phyloP scores from a whole-genome alignment of 35 echinoderm and acorn worm species.

The Antedon bifida region DNA sequence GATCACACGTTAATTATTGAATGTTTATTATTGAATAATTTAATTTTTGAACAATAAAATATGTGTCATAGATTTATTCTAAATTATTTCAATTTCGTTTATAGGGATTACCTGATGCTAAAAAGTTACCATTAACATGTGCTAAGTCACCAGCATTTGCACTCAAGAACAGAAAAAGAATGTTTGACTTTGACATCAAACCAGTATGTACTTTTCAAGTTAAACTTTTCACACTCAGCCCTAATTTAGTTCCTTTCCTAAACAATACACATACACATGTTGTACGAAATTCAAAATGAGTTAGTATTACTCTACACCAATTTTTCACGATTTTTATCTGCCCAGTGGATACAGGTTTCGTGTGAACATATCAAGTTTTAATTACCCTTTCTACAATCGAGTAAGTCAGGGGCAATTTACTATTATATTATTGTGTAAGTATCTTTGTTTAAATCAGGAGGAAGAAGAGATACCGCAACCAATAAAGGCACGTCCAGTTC shows the following conservation, averaged over 20 bases:
- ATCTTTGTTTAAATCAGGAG: too few relatives aligned
- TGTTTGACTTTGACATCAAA: conserved; percentile 14
- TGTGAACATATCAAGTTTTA: too few relatives aligned
- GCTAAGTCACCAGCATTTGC: conserved; percentile 87
- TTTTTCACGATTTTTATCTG: too few relatives aligned
- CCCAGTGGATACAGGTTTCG: too few relatives aligned
- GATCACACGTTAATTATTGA: too few relatives aligned
- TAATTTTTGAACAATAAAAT: too few relatives aligned
- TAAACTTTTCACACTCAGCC: background rate
- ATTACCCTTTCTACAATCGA: too few relatives aligned
- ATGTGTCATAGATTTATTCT: too few relatives aligned
- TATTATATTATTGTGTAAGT: too few relatives aligned
- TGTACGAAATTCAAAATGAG: background rate
- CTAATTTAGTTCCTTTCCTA: background rate
- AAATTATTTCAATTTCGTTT: background rate
- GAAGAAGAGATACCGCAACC: conserved; percentile 25
- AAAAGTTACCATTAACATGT: conserved; percentile 31
- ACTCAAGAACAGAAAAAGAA: conserved; percentile 57
- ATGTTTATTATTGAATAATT: too few relatives aligned
- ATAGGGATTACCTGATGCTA: conserved; percentile 50
- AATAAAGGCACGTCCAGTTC: conserved; percentile 37
- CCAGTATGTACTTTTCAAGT: background rate
- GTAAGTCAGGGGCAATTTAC: too few relatives aligned
- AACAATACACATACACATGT: background rate
- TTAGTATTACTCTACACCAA: too few relatives aligned